Percentiles rank a stretch among this genome's conserved stretches.
These are phyloP conservation scores for Amblyjoppa fuscipennis DNA, from an alignment of 2,888 invertebrate species.

Conservation along the genomic window DNA sequence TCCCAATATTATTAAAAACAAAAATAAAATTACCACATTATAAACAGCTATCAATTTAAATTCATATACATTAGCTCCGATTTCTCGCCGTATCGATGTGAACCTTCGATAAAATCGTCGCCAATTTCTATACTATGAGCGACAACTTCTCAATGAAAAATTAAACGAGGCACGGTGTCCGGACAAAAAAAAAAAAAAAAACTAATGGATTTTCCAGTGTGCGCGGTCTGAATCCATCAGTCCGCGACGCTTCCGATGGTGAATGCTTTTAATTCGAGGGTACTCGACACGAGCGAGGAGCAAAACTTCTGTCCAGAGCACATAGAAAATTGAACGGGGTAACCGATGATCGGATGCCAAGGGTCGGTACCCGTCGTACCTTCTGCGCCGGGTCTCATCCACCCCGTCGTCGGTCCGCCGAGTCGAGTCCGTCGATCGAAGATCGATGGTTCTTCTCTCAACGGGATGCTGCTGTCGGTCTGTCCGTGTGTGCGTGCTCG, in stretches of 20 bases:
- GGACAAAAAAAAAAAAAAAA: background rate
- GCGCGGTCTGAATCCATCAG: background rate
- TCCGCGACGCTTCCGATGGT: background rate
- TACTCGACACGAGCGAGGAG: slow-evolving; percentile 1
- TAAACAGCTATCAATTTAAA: too few species aligned
- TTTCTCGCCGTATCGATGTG: too few species aligned
- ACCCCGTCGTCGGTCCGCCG: slow-evolving; percentile 18
- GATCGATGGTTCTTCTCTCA: slow-evolving; percentile 65
- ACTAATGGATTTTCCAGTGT: slow-evolving; percentile 13
- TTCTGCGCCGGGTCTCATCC: slow-evolving; percentile 14
- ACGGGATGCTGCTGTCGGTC: slow-evolving; percentile 7
- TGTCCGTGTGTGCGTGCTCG: background rate
- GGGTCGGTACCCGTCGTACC: slow-evolving; percentile 27
- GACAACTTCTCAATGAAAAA: too few species aligned
- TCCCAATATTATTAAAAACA: too few species aligned
- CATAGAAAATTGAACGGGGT: slow-evolving; percentile 26
- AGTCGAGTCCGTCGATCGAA: slow-evolving; percentile 62
- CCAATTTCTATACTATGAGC: too few species aligned
- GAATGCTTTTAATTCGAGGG: slow-evolving; percentile 29
- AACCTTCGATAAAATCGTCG: too few species aligned
- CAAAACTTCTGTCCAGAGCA: slow-evolving; percentile 7
- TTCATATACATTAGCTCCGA: too few species aligned
- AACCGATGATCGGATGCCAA: slow-evolving; percentile 8
- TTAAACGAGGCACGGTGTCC: too few species aligned
- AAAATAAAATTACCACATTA: too few species aligned